Evolutionary conservation across 2,888 invertebrate species (phyloP).

Genomic region (Lochmaea capreae): DNA sequence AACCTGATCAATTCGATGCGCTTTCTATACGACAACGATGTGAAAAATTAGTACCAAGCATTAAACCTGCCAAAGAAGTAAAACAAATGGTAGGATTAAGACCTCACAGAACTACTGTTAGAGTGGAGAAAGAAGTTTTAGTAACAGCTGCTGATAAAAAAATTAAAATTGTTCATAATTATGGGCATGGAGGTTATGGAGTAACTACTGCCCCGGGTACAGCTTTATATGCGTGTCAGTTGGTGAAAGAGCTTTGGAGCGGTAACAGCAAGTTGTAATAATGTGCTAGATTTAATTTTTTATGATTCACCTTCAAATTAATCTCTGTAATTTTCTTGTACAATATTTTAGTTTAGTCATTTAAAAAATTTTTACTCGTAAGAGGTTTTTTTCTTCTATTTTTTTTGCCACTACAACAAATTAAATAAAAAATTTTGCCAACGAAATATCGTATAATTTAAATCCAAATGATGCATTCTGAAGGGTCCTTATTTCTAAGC

Average conservation of each 20-base stretch:
- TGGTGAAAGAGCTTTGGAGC: slow-evolving; percentile 71
- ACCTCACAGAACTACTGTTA: slow-evolving; percentile 80
- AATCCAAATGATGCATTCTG: neutral
- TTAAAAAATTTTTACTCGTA: too few relatives aligned
- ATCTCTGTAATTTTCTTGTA: neutral
- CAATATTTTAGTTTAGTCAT: neutral
- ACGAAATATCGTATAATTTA: neutral
- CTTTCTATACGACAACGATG: slow-evolving; percentile 84
- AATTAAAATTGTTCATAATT: slow-evolving; percentile 86
- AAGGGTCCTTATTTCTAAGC: neutral
- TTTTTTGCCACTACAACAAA: neutral
- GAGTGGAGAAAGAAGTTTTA: slow-evolving; percentile 76
- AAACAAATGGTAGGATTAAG: slow-evolving; percentile 82
- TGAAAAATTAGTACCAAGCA: slow-evolving; percentile 77
- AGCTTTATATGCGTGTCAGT: slow-evolving; percentile 77
- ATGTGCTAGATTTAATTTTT: too few relatives aligned
- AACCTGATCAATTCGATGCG: slow-evolving; percentile 78
- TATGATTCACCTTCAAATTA: neutral
- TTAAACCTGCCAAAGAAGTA: slow-evolving; percentile 73
- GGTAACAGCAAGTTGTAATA: slow-evolving; percentile 62
- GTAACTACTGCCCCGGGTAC: slow-evolving; percentile 92
- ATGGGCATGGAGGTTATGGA: slow-evolving; percentile 96
- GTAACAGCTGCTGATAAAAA: slow-evolving; percentile 61
- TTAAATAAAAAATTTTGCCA: neutral
- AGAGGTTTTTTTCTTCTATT: neutral